phyloP scores from a whole-genome alignment of 2,888 invertebrate species.

The Perizoma flavofasciatum region DNA sequence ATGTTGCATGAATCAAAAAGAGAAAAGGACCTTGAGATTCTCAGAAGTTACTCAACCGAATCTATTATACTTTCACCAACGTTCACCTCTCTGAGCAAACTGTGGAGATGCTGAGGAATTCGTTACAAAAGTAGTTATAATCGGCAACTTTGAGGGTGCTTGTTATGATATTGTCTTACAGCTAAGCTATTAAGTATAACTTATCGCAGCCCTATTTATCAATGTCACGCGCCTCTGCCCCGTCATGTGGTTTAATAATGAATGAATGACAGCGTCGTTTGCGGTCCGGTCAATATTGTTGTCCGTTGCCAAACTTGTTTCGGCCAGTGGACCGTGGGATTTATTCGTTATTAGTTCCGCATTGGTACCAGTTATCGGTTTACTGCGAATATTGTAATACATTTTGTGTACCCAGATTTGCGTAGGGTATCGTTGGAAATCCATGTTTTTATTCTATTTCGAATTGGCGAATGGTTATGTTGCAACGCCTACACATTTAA shows the following conservation, averaged over 20 bases:
- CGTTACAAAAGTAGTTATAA: constrained; percentile 9
- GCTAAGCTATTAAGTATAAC: constrained; percentile 6
- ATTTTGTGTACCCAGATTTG: constrained; percentile 17
- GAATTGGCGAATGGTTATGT: neutral
- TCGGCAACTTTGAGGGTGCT: constrained; percentile 5
- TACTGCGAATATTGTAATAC: constrained; percentile 32
- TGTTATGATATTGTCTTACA: constrained; percentile 18
- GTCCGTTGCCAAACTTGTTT: constrained; percentile 61
- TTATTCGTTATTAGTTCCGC: constrained; percentile 66
- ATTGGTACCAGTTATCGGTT: constrained; percentile 40
- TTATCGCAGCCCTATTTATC: constrained; percentile 23
- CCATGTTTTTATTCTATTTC: constrained; percentile 6
- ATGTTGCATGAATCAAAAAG: constrained; percentile 1
- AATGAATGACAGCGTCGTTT: constrained; percentile 40
- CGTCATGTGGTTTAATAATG: constrained; percentile 31
- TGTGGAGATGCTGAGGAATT: constrained; percentile 15
- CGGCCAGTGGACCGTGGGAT: constrained; percentile 61
- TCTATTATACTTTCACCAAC: constrained; percentile 26
- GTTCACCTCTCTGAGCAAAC: constrained; percentile 6
- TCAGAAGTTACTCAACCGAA: constrained; percentile 23
- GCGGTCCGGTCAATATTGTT: constrained; percentile 40
- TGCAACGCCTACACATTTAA: neutral
- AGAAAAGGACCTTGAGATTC: constrained; percentile 17
- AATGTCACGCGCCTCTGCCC: constrained; percentile 25
- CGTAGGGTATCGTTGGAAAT: constrained; percentile 11